These are phyloP conservation scores for Dasyurus viverrinus DNA, from an alignment of 2,113 vertebrate species.

Conservation along the genomic window DNA sequence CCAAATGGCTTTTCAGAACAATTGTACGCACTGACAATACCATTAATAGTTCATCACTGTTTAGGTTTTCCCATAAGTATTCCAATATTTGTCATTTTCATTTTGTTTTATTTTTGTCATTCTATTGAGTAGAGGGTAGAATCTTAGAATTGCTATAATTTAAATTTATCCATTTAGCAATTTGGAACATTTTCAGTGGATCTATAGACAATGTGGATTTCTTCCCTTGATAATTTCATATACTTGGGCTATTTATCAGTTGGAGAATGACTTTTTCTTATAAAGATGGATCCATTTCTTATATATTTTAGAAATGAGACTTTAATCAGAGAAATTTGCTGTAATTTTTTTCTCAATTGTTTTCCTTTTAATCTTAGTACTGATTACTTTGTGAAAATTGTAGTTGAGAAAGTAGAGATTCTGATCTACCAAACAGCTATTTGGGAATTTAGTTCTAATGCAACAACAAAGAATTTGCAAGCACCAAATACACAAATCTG, in stretches of 20 bases:
- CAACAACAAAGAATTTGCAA: background rate
- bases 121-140: background rate
- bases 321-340: background rate
- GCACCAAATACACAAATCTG: background rate
- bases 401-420: background rate
- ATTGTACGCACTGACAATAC: background rate
- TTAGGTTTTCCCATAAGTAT: no score
- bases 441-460: background rate
- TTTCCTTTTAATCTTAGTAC: background rate
- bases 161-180: background rate
- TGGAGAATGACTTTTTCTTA: background rate
- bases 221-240: background rate
- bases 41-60: background rate
- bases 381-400: background rate
- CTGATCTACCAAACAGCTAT: background rate
- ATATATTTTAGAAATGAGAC: background rate
- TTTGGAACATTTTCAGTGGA: background rate
- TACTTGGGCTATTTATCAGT: background rate
- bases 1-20: background rate
- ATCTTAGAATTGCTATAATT: background rate
- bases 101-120: background rate
- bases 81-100: background rate
- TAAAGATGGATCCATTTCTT: background rate
- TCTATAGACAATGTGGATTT: background rate
- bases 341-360: background rate